These are phyloP conservation scores for Oreochromis niloticus DNA, from an alignment of 2,113 vertebrate species.

Conservation along the genomic window DNA sequence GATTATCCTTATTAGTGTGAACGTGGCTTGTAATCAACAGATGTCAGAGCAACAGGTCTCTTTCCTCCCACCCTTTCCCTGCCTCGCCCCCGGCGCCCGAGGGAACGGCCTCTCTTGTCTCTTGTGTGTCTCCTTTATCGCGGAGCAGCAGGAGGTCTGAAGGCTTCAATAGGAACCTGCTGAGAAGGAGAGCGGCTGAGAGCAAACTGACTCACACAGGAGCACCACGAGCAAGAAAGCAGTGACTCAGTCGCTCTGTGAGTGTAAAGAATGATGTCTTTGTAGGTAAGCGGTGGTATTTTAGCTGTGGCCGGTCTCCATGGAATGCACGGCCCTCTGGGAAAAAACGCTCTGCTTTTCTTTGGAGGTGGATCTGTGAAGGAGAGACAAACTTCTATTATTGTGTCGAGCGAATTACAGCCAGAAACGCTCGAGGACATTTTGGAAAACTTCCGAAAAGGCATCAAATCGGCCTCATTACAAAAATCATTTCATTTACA, in stretches of 20 bases:
- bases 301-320: constrained; percentile 25
- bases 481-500: neutral
- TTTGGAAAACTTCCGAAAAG: neutral
- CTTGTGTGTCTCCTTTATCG: constrained; percentile 2
- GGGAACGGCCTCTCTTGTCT: neutral
- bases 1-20: neutral
- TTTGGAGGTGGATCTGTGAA: neutral
- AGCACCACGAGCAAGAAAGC: neutral
- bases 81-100: neutral
- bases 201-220: neutral
- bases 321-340: constrained; percentile 33
- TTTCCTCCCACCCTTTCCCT: neutral
- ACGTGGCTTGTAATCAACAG: neutral
- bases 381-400: neutral
- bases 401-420: neutral
- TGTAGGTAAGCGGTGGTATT: constrained; percentile 44
- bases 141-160: constrained; percentile 23
- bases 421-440: neutral
- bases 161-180: constrained; percentile 34
- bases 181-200: constrained; percentile 4
- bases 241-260: neutral
- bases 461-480: neutral
- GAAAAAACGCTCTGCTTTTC: constrained; percentile 11
- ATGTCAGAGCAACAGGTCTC: constrained; percentile 12
- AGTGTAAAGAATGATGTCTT: constrained; percentile 38